A percentile compares a stretch with the other conserved stretches of the same genome.
Evolutionary conservation across 2,888 invertebrate species (phyloP).

Genomic region (Caprella mutica): DNA sequence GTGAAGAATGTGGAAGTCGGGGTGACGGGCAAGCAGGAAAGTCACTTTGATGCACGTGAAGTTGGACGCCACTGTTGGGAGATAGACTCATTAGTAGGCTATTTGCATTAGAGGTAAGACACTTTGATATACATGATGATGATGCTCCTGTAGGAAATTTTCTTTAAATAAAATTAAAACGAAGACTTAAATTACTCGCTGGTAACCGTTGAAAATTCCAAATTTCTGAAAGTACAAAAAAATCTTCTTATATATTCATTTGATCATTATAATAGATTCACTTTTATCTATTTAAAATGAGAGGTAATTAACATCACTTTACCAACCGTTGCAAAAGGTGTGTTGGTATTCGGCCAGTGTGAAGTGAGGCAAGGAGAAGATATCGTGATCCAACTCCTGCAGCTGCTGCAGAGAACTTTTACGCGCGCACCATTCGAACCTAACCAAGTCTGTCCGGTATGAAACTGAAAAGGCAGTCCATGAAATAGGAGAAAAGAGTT

Average conservation of each 20-base stretch:
- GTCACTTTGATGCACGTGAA: slow-evolving; percentile 28
- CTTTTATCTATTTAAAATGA: too few relatives aligned
- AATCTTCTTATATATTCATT: too few relatives aligned
- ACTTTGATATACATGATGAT: too few relatives aligned
- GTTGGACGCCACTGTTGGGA: slow-evolving; percentile 8
- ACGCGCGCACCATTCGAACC: slow-evolving; percentile 26
- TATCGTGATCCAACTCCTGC: slow-evolving; percentile 16
- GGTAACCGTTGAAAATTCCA: too few relatives aligned
- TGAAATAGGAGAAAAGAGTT: too few relatives aligned
- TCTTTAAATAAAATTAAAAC: too few relatives aligned
- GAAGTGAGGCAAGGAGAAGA: slow-evolving; percentile 31
- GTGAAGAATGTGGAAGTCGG: slow-evolving; percentile 32
- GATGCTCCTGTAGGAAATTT: too few relatives aligned
- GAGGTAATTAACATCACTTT: too few relatives aligned
- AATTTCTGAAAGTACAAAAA: too few relatives aligned
- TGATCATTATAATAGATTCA: too few relatives aligned
- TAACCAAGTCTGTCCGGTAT: slow-evolving; percentile 18
- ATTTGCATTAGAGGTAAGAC: too few relatives aligned
- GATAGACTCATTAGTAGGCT: not conserved
- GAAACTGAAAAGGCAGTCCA: slow-evolving; percentile 20
- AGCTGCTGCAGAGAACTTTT: not conserved
- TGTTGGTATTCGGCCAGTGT: slow-evolving; percentile 29
- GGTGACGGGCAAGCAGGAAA: slow-evolving; percentile 25
- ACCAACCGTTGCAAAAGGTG: slow-evolving; percentile 25
- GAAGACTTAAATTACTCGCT: too few relatives aligned